Conservation (phyloP, 2,888 invertebrate species). For the Ophraella communa region DNA sequence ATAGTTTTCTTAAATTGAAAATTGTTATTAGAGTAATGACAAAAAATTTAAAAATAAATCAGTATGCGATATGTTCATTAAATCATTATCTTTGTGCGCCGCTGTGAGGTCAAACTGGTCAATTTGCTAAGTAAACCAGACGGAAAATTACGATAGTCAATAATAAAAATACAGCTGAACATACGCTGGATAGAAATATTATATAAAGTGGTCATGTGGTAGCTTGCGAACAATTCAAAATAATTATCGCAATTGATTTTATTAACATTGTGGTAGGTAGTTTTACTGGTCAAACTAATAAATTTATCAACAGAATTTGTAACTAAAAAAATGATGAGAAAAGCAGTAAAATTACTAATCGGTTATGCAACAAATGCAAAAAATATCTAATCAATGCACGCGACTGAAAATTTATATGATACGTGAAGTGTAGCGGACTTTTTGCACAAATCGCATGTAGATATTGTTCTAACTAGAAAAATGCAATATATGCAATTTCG, state of each 20-base stretch:
- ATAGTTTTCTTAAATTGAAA: too few species aligned
- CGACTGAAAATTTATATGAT: background rate
- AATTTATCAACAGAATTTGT: background rate
- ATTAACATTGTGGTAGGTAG: background rate
- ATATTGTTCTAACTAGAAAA: background rate
- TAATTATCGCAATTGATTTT: background rate
- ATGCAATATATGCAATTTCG: background rate
- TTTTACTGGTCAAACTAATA: too few species aligned
- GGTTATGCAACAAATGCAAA: background rate
- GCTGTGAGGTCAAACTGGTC: background rate
- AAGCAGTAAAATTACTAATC: background rate
- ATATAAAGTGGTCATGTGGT: background rate
- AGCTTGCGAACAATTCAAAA: constrained; percentile 1
- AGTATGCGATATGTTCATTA: background rate
- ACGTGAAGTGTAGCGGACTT: background rate
- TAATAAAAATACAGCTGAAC: background rate
- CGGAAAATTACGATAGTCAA: constrained; percentile 3
- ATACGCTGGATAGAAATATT: background rate
- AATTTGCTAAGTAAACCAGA: constrained; percentile 1
- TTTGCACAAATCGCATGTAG: background rate
- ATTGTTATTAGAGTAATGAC: too few species aligned
- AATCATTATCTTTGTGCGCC: background rate
- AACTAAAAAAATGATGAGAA: background rate
- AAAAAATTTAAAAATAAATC: too few species aligned
- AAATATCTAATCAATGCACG: background rate